Percentiles rank a stretch among this genome's conserved stretches.
phyloP scores from a whole-genome alignment of 2,797 vertebrate genomes.

The Pangasius macronema region DNA sequence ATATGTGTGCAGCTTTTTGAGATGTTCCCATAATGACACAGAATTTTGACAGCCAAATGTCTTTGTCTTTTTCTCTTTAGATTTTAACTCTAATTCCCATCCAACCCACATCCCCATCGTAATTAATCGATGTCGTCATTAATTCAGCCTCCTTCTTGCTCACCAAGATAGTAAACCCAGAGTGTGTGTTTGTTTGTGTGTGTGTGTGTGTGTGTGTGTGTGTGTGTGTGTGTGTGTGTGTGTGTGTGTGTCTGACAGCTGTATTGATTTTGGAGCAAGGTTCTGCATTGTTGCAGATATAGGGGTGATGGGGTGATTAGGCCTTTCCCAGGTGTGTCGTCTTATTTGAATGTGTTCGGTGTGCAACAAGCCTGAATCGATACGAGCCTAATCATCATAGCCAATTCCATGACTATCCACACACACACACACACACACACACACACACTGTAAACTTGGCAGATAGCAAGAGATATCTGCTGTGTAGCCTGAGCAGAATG shows the following conservation, averaged over 20 bases:
- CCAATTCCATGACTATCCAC: constrained; percentile 3
- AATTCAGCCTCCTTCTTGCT: no score
- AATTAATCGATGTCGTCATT: no score
- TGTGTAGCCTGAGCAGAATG: not conserved
- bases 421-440: constrained; percentile 4
- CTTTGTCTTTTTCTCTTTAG: not conserved
- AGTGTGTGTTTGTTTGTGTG: constrained; percentile 32
- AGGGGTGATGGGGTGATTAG: constrained; percentile 43
- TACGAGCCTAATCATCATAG: constrained; percentile 26
- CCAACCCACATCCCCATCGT: no score
- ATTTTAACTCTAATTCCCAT: no score
- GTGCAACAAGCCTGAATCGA: constrained; percentile 29
- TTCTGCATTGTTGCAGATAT: constrained; percentile 47
- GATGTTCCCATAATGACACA: not conserved
- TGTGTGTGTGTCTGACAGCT: constrained; percentile 17
- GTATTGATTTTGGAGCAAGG: constrained; percentile 63
- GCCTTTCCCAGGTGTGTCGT: constrained; percentile 52
- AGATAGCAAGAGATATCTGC: not conserved
- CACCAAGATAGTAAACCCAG: constrained; percentile 46
- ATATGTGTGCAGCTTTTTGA: not conserved
- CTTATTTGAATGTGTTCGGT: constrained; percentile 52
- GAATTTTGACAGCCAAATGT: not conserved
- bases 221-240: constrained; percentile 31
- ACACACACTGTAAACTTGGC: not conserved
- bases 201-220: constrained; percentile 34